These are phyloP conservation scores for Mormyrops boulengeri DNA, from an alignment of 2,797 vertebrate genomes.

Conservation along the genomic window DNA sequence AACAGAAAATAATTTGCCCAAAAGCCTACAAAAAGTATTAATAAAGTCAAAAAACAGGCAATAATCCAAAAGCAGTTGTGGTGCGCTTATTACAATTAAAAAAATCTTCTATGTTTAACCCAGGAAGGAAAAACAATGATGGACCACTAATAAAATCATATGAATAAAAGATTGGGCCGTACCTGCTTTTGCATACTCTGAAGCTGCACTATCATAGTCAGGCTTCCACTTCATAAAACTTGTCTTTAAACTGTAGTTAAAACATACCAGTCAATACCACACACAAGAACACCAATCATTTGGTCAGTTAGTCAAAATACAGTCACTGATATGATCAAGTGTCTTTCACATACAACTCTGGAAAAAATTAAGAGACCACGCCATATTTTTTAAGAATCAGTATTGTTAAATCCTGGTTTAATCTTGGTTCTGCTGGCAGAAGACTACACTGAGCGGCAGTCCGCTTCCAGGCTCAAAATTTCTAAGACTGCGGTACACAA, in stretches of 20 bases:
- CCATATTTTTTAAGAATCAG: not conserved
- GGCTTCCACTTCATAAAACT: constrained; percentile 86
- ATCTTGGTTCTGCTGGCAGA: not conserved
- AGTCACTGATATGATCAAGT: not conserved
- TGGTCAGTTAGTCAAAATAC: not conserved
- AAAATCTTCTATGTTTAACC: not conserved
- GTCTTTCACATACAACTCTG: not conserved
- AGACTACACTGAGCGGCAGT: not conserved
- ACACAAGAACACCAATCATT: not conserved
- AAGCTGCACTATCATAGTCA: constrained; percentile 81
- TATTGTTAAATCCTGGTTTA: not conserved
- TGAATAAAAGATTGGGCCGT: constrained; percentile 10
- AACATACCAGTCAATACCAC: not conserved
- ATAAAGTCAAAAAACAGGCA: not conserved
- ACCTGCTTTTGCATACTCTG: constrained; percentile 83
- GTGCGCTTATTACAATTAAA: not conserved
- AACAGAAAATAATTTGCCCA: not conserved
- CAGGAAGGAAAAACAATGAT: not conserved
- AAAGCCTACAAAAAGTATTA: not conserved
- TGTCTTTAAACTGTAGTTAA: constrained; percentile 68
- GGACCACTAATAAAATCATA: not conserved
- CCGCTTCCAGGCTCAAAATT: not conserved
- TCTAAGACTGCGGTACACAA: not conserved
- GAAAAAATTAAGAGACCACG: not conserved
- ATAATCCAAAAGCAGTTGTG: not conserved